phyloP scores from a whole-genome alignment of 2,797 vertebrate genomes.

The Taenioides sp. region DNA sequence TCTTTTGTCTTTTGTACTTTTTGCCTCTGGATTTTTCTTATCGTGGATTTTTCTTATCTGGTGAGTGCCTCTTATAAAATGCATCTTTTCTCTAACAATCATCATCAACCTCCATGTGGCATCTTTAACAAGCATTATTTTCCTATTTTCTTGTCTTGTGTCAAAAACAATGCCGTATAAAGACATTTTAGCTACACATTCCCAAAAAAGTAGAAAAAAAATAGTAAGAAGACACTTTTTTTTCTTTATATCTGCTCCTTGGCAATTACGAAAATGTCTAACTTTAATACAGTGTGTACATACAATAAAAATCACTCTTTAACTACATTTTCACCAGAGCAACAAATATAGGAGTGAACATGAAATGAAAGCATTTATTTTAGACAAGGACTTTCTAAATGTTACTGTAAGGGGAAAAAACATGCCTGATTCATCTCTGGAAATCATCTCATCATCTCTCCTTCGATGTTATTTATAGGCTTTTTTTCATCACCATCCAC shows the following conservation, averaged over 20 bases:
- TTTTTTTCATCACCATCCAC: background rate
- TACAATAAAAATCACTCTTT: no score
- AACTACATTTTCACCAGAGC: no score
- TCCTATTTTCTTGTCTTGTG: background rate
- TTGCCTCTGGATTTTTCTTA: conserved; percentile 50
- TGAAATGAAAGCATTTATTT: no score
- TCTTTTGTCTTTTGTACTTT: conserved; percentile 29
- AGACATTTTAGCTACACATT: background rate
- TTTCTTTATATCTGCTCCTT: no score
- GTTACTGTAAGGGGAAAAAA: background rate
- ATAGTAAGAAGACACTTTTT: no score
- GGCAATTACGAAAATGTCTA: background rate
- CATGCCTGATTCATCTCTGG: background rate
- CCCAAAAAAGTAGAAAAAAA: no score
- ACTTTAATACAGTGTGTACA: background rate
- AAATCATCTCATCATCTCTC: background rate
- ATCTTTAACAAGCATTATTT: background rate
- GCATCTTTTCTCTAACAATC: background rate
- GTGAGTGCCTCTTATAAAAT: conserved; percentile 54
- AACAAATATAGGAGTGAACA: no score
- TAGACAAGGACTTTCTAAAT: background rate
- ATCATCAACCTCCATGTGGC: conserved; percentile 6
- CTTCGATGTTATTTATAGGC: background rate
- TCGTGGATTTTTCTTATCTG: conserved; percentile 49
- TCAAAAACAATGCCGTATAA: background rate